phyloP scores from a whole-genome alignment of 2,113 vertebrate genomes.

The Colinus virginianus region DNA sequence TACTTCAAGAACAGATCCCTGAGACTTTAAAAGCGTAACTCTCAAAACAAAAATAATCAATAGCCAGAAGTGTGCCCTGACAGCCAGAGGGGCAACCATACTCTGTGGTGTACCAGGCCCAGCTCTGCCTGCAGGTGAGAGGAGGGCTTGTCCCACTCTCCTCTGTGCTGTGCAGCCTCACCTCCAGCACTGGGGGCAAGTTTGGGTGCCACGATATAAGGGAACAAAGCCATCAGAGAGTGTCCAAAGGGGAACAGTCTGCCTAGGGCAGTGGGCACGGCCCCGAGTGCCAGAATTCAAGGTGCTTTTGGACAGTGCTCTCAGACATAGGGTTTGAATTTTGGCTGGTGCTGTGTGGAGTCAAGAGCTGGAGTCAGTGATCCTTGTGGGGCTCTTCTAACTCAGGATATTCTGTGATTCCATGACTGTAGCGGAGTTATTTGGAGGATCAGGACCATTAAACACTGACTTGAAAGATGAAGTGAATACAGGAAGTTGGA shows the following conservation, averaged over 20 bases:
- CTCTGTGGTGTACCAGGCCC: not conserved
- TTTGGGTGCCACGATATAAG: not conserved
- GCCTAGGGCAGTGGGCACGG: no score
- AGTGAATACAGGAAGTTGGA: not conserved
- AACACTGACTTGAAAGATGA: not conserved
- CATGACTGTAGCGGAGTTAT: not conserved
- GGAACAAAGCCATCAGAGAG: not conserved
- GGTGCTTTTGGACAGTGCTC: no score
- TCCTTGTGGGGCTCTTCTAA: no score
- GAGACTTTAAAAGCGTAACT: not conserved
- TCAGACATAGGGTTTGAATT: no score
- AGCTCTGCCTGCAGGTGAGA: no score
- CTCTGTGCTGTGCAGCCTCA: not conserved
- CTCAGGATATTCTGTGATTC: no score
- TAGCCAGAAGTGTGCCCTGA: not conserved
- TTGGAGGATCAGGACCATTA: not conserved
- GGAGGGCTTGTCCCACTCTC: not conserved
- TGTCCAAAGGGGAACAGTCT: not conserved
- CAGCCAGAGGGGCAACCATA: not conserved
- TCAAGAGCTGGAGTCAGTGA: no score
- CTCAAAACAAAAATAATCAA: not conserved
- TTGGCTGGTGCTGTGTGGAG: no score
- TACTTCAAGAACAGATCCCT: not conserved
- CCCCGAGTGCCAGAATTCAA: no score
- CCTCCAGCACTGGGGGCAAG: not conserved